Evolutionary conservation across 2,888 invertebrate species (phyloP), one percentile per base, ranked within the genome.

Genomic region (Tribolium freemani): DNA sequence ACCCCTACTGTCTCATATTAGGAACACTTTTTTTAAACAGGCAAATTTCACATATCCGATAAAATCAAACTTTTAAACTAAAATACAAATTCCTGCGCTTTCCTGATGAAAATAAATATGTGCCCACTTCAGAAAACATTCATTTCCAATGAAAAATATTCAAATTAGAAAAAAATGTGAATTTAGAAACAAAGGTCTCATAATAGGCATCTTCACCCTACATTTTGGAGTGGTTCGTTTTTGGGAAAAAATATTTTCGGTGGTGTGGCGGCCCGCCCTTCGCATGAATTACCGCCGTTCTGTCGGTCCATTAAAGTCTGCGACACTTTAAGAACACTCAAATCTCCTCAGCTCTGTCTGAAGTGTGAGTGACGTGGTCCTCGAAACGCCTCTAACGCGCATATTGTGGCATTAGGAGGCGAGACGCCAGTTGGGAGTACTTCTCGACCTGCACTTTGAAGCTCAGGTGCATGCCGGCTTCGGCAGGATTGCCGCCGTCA

Each of bases 381-480:
- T 68, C 56, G 46, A 50, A 61, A 20, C 45, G 53, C 51, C 58
- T 50, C 56, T 56, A 66, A 71, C 71, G 51, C 44, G 68, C 30
- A 56, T 67, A 71, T 71, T 54, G 58, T 58, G 45, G 21, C 56
- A 54, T 72, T 61, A 61, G 45, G 31, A 21, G 67, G 26, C 54
- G 45, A 69, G 69, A 69, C 69, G 13, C 21, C 46, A 50, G 68
- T 56, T 63, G 66, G 50, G 64, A 56, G 50, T 56, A 60, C 50
- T 72, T 21, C 61, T 68, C 63, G 57, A 64, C 69, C 26, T 72
- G 63, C 58, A 73, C 70, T 73, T 69, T 60, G 69, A 66, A 60
- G 66, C 73, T 73, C 73, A 73, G 73, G 73, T 73, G 73, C 71
- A 73, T 61, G 48, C 48, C 31, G 45, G 69, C 68, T 73, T 73